Percentiles rank a stretch among this genome's conserved stretches.
These are phyloP conservation scores for Lepidotrigona ventralis DNA, from an alignment of 1,140 invertebrate species.

Conservation along the genomic window DNA sequence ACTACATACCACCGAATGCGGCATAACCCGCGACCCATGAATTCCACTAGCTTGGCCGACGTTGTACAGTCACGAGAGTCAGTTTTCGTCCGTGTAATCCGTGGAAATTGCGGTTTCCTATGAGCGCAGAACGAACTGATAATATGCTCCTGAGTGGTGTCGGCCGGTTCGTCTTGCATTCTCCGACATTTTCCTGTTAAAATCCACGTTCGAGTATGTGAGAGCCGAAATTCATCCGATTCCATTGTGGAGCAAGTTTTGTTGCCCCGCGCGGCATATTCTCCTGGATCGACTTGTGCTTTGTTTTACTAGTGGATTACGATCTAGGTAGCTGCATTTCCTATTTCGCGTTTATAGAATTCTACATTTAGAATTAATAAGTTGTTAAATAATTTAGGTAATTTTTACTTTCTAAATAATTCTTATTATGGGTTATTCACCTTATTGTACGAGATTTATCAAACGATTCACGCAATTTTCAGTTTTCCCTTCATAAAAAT, in stretches of 20 bases:
- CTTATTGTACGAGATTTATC: neutral
- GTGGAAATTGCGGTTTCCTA: slow-evolving; percentile 64
- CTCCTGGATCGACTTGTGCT: neutral
- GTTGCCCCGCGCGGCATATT: neutral
- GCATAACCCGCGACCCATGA: slow-evolving; percentile 77
- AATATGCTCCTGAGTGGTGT: slow-evolving; percentile 49
- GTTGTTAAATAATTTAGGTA: neutral
- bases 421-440: neutral
- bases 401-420: neutral
- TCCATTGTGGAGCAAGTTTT: neutral
- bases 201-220: slow-evolving; percentile 10
- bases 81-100: slow-evolving; percentile 62
- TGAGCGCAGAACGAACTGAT: slow-evolving; percentile 61
- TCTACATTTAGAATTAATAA: neutral
- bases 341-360: neutral
- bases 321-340: neutral
- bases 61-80: slow-evolving; percentile 66
- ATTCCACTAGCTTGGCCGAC: slow-evolving; percentile 70
- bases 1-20: slow-evolving; percentile 77
- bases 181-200: slow-evolving; percentile 22
- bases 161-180: slow-evolving; percentile 18
- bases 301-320: neutral
- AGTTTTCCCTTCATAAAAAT: too few relatives aligned
- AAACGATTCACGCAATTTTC: too few relatives aligned
- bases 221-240: slow-evolving; percentile 8